Evolutionary conservation across 2,797 vertebrate genomes (phyloP).

Genomic region (Diglossa cyanea): DNA sequence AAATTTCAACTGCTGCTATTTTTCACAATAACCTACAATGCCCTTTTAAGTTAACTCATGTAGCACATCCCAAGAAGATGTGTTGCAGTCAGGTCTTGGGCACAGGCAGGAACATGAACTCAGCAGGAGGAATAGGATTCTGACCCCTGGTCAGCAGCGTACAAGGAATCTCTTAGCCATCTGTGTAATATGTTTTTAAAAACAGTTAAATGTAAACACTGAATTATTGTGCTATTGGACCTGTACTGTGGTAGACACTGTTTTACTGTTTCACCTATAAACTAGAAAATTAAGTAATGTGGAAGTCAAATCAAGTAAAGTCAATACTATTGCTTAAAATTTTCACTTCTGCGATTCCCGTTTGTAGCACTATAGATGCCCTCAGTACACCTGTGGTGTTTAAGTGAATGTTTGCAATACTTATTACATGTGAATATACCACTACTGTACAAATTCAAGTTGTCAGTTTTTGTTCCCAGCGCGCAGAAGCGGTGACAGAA

Average conservation of each 20-base stretch:
- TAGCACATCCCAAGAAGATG: neutral
- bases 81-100: fast-evolving
- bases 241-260: neutral
- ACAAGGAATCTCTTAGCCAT: fast-evolving
- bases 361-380: neutral
- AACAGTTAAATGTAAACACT: neutral
- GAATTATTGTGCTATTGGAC: neutral
- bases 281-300: neutral
- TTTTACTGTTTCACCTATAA: neutral
- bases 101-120: neutral
- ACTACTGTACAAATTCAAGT: fast-evolving
- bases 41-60: neutral
- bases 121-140: fast-evolving
- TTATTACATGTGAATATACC: neutral
- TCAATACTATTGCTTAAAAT: neutral
- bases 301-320: fast-evolving
- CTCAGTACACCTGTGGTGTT: fast-evolving
- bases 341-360: neutral
- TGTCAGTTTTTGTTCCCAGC: fast-evolving
- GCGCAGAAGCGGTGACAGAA: fast-evolving
- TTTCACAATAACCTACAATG: neutral
- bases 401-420: fast-evolving
- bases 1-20: neutral
- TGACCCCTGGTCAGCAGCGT: neutral
- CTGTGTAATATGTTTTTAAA: fast-evolving